A percentile compares a stretch with the other conserved stretches of the same genome.
phyloP scores from a whole-genome alignment of 2,888 invertebrate species.

The Trichopria drosophilae region DNA sequence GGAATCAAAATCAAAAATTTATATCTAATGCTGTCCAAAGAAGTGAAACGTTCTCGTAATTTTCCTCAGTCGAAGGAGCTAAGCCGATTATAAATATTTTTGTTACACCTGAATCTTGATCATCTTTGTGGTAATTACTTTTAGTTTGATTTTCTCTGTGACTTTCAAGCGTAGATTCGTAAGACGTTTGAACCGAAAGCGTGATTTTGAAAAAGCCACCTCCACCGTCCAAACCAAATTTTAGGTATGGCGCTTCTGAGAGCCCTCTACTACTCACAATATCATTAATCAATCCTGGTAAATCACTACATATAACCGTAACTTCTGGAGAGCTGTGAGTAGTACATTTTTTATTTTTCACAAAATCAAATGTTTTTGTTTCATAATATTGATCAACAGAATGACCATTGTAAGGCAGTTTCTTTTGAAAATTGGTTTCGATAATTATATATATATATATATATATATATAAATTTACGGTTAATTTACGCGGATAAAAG shows the following conservation, averaged over 20 bases:
- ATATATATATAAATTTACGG: no score
- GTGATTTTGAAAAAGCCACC: no score
- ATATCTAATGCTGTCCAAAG: slow-evolving; percentile 7
- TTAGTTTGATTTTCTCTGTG: slow-evolving; percentile 5
- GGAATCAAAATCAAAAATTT: slow-evolving; percentile 4
- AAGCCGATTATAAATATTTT: slow-evolving; percentile 8
- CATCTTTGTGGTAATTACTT: slow-evolving; percentile 6
- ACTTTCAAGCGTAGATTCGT: slow-evolving; percentile 2
- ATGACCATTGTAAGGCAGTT: slow-evolving; percentile 1
- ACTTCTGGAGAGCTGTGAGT: slow-evolving; percentile 4
- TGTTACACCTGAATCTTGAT: slow-evolving; percentile 11
- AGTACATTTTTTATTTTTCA: no score
- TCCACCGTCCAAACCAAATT: no score
- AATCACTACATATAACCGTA: slow-evolving; percentile 8
- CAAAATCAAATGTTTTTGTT: no score
- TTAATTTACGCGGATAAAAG: no score
- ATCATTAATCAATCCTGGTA: slow-evolving; percentile 8
- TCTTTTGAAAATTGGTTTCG: slow-evolving; percentile 5
- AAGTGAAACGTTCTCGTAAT: slow-evolving; percentile 7
- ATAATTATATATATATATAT: slow-evolving; percentile 6
- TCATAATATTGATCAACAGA: no score
- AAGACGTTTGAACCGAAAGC: no score
- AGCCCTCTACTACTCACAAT: slow-evolving; percentile 1
- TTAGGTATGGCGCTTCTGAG: slow-evolving; percentile 8
- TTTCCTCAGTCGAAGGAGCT: slow-evolving; percentile 8